Conservation (phyloP, 2,888 invertebrate species). For the Conomelus anceps region DNA sequence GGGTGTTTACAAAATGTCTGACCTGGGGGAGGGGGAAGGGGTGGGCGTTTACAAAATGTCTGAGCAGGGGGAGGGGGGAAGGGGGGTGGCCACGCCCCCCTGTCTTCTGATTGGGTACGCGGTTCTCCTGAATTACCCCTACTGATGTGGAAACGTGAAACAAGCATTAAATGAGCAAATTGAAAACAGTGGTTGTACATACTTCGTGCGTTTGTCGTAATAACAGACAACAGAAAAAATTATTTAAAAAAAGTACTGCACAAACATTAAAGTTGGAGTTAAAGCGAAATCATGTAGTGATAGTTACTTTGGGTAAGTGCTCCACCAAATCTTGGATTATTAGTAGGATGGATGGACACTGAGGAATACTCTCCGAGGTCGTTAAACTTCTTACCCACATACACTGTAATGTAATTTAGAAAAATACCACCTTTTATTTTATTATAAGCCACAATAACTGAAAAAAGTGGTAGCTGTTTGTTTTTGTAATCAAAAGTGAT, state of each 20-base stretch:
- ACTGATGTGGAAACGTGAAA: not conserved
- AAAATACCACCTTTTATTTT: not conserved
- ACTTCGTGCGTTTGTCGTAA: not conserved
- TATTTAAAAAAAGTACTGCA: no score
- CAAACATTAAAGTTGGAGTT: not conserved
- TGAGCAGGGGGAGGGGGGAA: no score
- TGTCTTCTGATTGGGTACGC: no score
- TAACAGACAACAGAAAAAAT: not conserved
- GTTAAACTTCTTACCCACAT: not conserved
- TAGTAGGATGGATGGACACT: no score
- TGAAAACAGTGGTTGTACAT: not conserved
- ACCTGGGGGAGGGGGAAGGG: no score
- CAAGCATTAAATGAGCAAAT: not conserved
- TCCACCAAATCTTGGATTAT: not conserved
- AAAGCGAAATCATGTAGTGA: not conserved
- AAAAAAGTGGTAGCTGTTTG: not conserved
- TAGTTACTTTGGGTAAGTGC: not conserved
- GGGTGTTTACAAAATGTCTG: no score
- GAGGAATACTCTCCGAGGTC: not conserved
- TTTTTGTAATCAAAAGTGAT: not conserved
- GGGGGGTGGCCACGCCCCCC: no score
- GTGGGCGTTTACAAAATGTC: no score
- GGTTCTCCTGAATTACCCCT: no score
- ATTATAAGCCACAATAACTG: not conserved
- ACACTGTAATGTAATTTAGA: not conserved